phyloP scores from a whole-genome alignment of 2,797 vertebrate genomes.

The Choloepus didactylus region DNA sequence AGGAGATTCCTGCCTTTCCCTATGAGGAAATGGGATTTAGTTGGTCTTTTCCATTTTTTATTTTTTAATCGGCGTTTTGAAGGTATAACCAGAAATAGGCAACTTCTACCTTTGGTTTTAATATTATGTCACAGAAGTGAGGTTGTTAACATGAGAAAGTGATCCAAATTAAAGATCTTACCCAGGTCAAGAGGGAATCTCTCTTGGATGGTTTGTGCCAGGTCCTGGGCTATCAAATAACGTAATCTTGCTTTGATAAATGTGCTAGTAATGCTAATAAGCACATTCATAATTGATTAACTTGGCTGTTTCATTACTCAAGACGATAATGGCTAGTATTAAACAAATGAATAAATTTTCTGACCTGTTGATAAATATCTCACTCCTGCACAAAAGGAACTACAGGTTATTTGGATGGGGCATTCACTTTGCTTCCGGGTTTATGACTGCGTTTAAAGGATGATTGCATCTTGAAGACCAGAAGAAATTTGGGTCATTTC shows the following conservation, averaged over 20 bases:
- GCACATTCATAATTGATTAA: slow-evolving; percentile 77
- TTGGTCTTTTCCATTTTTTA: slow-evolving; percentile 26
- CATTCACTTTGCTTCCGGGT: slow-evolving; percentile 56
- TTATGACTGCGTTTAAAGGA: slow-evolving; percentile 56
- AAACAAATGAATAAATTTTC: slow-evolving; percentile 75
- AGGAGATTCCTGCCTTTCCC: slow-evolving; percentile 51
- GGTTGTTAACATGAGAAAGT: slow-evolving; percentile 17
- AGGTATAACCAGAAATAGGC: slow-evolving; percentile 46
- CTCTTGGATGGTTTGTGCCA: slow-evolving; percentile 63
- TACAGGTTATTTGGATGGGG: background rate
- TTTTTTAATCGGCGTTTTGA: slow-evolving; percentile 52
- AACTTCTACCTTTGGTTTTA: slow-evolving; percentile 54
- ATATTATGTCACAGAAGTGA: slow-evolving; percentile 56
- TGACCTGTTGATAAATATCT: slow-evolving; percentile 67
- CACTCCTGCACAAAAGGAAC: slow-evolving; percentile 31
- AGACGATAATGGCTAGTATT: slow-evolving; percentile 64
- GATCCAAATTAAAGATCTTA: slow-evolving; percentile 66
- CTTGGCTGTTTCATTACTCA: slow-evolving; percentile 64
- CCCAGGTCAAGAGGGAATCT: slow-evolving; percentile 31
- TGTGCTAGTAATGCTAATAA: slow-evolving; percentile 62
- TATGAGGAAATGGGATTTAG: slow-evolving; percentile 43
- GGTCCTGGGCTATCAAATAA: slow-evolving; percentile 68
- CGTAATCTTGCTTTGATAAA: slow-evolving; percentile 67
- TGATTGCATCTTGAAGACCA: slow-evolving; percentile 72
- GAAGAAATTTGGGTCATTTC: slow-evolving; percentile 73